phyloP scores from a whole-genome alignment of 2,113 vertebrate genomes.

The Pyrgilauda ruficollis region DNA sequence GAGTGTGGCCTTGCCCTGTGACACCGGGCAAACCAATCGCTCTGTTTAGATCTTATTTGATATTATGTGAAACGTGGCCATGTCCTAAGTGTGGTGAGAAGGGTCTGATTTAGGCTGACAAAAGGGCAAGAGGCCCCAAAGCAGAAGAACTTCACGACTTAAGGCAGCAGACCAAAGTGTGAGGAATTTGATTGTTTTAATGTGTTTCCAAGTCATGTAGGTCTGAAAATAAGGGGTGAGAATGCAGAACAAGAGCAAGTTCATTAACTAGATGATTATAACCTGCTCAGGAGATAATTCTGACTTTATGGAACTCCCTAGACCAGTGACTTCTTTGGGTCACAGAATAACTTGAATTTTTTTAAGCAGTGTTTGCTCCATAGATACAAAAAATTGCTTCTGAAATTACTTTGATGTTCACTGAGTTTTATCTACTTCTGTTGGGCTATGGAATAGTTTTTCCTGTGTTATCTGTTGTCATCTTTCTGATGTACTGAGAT shows the following conservation, averaged over 20 bases:
- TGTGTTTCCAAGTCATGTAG: not conserved
- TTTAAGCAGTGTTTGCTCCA: slow-evolving; percentile 52
- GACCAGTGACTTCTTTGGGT: slow-evolving; percentile 1
- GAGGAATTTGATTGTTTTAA: not conserved
- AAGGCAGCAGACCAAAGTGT: not conserved
- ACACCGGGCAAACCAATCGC: not conserved
- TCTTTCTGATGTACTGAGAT: slow-evolving; percentile 63
- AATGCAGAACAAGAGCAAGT: accelerated
- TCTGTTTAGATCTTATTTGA: not conserved
- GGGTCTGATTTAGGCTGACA: not conserved
- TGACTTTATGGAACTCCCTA: not conserved
- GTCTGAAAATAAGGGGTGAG: not conserved
- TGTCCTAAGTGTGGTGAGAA: not conserved
- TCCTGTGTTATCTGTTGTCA: slow-evolving; percentile 33
- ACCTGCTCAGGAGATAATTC: not conserved
- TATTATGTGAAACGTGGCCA: not conserved
- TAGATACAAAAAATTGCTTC: slow-evolving; percentile 68
- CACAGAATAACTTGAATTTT: slow-evolving; percentile 6
- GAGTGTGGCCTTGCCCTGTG: not conserved
- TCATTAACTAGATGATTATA: not conserved
- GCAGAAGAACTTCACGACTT: not conserved
- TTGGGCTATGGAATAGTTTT: slow-evolving; percentile 62
- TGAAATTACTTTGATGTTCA: slow-evolving; percentile 70
- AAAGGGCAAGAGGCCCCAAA: not conserved
- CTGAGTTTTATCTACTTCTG: slow-evolving; percentile 67